Conservation (phyloP, 2,113 vertebrate genomes). For the Okapia johnstoni region DNA sequence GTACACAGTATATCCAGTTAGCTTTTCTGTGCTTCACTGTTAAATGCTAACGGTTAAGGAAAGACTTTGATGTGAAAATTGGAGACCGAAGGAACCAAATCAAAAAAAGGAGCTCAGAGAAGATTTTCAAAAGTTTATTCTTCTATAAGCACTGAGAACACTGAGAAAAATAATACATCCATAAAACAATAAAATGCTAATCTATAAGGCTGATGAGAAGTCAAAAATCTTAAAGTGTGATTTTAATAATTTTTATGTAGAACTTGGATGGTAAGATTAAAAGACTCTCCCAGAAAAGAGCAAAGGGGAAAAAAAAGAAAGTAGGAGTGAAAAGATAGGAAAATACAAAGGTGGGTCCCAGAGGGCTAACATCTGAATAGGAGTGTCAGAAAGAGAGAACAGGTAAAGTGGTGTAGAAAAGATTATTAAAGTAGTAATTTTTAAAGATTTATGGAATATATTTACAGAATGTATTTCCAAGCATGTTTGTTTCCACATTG, state of each 20-base stretch:
- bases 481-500: neutral
- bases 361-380: neutral
- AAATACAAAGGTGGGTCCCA: neutral
- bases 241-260: neutral
- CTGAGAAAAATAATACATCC: neutral
- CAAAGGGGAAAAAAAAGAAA: neutral
- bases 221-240: neutral
- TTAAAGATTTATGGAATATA: neutral
- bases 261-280: neutral
- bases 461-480: neutral
- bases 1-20: neutral
- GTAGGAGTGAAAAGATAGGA: neutral
- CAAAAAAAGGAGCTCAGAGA: neutral
- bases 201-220: neutral
- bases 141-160: neutral
- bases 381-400: neutral
- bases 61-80: neutral
- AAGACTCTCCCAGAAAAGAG: neutral
- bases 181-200: neutral
- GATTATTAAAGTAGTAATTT: neutral
- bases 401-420: neutral
- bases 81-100: neutral
- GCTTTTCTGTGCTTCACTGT: neutral
- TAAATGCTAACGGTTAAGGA: neutral
- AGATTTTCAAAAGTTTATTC: neutral